Conservation (phyloP, 2,113 vertebrate genomes). For the Empidonax alnorum region DNA sequence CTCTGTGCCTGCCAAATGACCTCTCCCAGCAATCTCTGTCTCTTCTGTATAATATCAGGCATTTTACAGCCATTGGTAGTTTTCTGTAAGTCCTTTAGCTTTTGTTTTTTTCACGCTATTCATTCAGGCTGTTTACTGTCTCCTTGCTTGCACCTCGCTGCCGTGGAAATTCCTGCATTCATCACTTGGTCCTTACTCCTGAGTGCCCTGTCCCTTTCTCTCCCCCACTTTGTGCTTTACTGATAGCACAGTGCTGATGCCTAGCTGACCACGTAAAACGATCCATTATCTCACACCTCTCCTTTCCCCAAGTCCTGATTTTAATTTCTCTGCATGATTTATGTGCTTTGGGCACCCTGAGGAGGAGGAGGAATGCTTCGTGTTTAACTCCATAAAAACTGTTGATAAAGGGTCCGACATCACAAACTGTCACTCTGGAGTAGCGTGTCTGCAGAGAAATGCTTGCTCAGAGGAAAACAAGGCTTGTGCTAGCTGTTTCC, state of each 20-base stretch:
- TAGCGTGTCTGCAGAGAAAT: neutral
- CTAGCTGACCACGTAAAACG: neutral
- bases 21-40: neutral
- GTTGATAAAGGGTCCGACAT: neutral
- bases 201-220: neutral
- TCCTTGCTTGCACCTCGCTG: neutral
- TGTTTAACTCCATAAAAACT: neutral
- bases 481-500: neutral
- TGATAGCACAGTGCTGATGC: neutral
- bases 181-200: neutral
- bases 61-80: neutral
- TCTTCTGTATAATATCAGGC: neutral
- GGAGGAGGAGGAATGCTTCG: neutral
- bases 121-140: neutral
- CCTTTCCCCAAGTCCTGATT: neutral
- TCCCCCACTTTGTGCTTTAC: neutral
- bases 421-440: neutral
- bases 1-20: neutral
- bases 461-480: neutral
- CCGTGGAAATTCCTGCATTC: neutral
- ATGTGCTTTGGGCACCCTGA: neutral
- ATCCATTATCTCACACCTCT: neutral
- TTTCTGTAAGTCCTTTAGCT: neutral
- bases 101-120: neutral
- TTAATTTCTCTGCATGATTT: neutral